These are phyloP conservation scores for Trichacis sp. DNA, from an alignment of 2,888 invertebrate genomes.

Conservation along the genomic window DNA sequence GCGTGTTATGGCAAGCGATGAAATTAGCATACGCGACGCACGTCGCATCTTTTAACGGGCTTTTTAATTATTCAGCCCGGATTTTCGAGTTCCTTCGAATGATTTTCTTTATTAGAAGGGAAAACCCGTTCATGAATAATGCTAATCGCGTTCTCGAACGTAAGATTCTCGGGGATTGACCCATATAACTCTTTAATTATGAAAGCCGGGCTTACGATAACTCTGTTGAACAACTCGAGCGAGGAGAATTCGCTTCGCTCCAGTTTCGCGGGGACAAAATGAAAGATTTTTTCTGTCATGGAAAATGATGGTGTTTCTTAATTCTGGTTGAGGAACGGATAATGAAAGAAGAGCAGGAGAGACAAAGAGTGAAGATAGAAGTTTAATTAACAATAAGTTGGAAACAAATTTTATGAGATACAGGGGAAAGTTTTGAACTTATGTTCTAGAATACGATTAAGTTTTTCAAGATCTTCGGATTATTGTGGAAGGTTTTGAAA, in stretches of 20 bases:
- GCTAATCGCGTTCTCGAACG: constrained; percentile 2
- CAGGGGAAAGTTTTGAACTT: too few relatives aligned
- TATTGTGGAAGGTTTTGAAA: too few relatives aligned
- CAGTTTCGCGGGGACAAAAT: neutral
- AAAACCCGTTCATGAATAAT: constrained; percentile 2
- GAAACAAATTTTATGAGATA: too few relatives aligned
- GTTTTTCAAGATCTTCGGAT: too few relatives aligned
- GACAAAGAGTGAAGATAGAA: neutral
- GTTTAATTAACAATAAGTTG: too few relatives aligned
- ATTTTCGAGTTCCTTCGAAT: neutral
- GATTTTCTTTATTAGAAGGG: neutral
- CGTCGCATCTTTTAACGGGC: neutral
- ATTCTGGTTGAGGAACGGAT: neutral
- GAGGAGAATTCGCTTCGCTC: neutral
- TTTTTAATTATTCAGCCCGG: too few relatives aligned
- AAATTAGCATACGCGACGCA: neutral
- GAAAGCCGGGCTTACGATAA: constrained; percentile 2
- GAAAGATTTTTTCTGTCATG: neutral
- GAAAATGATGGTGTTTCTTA: neutral
- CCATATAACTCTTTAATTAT: constrained; percentile 5
- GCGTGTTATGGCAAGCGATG: too few relatives aligned
- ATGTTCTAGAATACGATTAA: too few relatives aligned
- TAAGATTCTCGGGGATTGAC: constrained; percentile 1
- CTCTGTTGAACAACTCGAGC: neutral
- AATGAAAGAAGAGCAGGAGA: neutral